These are phyloP conservation scores for human DNA, from an alignment of 2,113 vertebrate species.

Conservation along the genomic window GRCh38 chr1:185984501-185985000, in stretches of 20 bases:
- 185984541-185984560: slow-evolving; percentile 64
- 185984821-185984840: slow-evolving; percentile 32
- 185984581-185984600: slow-evolving; percentile 63
- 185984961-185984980: slow-evolving; percentile 24
- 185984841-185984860: background rate
- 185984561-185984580: slow-evolving; percentile 39
- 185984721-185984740: slow-evolving; percentile 59
- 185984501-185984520: slow-evolving; percentile 35
- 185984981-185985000: background rate
- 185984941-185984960: background rate
- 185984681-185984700: slow-evolving; percentile 57
- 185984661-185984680: slow-evolving; percentile 51
- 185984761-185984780: slow-evolving; percentile 58
- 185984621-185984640: slow-evolving; percentile 47
- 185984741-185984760: slow-evolving; percentile 22
- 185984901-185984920: slow-evolving; percentile 7
- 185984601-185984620: slow-evolving; percentile 69
- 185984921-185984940: background rate
- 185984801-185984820: slow-evolving; percentile 59
- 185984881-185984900: background rate
- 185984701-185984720: slow-evolving; percentile 63
- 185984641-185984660: slow-evolving; percentile 45
- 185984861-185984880: background rate
- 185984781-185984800: slow-evolving; percentile 57
- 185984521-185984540: slow-evolving; percentile 32